A percentile compares a stretch with the other conserved stretches of the same genome.
These are phyloP conservation scores for Tuta absoluta DNA, from an alignment of 2,888 invertebrate genomes.

Conservation along the genomic window DNA sequence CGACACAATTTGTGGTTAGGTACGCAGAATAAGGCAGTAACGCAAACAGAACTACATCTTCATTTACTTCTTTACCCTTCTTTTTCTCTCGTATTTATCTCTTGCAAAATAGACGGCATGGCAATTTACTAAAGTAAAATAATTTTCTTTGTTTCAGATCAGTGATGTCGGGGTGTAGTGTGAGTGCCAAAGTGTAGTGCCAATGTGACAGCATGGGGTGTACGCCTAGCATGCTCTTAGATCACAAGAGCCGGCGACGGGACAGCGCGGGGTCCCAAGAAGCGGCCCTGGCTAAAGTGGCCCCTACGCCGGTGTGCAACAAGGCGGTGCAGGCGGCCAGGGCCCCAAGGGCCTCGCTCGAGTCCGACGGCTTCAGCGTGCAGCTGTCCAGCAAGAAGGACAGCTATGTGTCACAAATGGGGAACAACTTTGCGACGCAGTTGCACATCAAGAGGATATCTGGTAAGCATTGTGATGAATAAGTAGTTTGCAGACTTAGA, in stretches of 20 bases:
- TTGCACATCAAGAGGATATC: conserved; percentile 78
- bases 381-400: conserved; percentile 77
- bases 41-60: too few species aligned
- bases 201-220: conserved; percentile 80
- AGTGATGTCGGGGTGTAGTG: conserved; percentile 59
- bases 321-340: conserved; percentile 72
- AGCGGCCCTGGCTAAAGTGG: conserved; percentile 72
- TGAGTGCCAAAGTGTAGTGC: conserved; percentile 73
- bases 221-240: conserved; percentile 83
- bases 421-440: conserved; percentile 77
- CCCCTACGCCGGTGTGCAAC: conserved; percentile 70
- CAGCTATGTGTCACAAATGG: conserved; percentile 80
- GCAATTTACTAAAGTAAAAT: background rate
- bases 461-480: conserved; percentile 62
- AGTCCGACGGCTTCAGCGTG: conserved; percentile 77
- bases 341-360: conserved; percentile 73
- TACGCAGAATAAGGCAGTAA: too few species aligned
- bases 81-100: too few species aligned
- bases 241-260: conserved; percentile 81
- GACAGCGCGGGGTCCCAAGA: conserved; percentile 79
- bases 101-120: background rate
- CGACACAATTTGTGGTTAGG: too few species aligned
- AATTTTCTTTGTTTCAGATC: conserved; percentile 58
- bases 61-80: too few species aligned
- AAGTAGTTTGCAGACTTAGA: too few species aligned